Conservation (phyloP, 2,113 vertebrate species). For the Tragulus kanchil region DNA sequence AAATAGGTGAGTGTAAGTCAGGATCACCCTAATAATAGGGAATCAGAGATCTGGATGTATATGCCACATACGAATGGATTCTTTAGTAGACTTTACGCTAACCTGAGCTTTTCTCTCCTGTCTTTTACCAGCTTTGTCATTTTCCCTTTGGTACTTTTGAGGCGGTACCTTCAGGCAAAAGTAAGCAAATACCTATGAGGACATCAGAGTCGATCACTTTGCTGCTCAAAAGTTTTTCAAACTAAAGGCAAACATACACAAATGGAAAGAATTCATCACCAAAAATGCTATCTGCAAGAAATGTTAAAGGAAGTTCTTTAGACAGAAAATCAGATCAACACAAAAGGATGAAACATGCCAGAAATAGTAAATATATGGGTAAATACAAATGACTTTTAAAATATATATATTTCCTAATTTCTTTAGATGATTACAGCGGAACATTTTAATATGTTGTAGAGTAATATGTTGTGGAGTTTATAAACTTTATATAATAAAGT, state of each 20-base stretch:
- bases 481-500: neutral
- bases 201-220: neutral
- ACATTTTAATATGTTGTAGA: neutral
- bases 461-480: neutral
- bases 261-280: neutral
- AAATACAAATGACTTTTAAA: neutral
- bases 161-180: neutral
- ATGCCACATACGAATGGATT: neutral
- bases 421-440: neutral
- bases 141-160: neutral
- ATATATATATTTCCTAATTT: conserved; percentile 8
- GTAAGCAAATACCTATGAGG: neutral
- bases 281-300: neutral
- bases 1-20: neutral
- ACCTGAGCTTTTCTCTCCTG: neutral
- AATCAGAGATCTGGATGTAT: neutral
- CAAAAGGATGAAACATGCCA: neutral
- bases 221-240: neutral
- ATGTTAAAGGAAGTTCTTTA: neutral
- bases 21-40: too few relatives aligned
- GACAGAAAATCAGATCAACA: conserved; percentile 47
- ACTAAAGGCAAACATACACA: neutral
- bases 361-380: neutral
- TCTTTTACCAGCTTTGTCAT: neutral
- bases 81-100: neutral